Conservation (phyloP, 64 coral and sea anemone genomes). For the Platygyra sinensis region DNA sequence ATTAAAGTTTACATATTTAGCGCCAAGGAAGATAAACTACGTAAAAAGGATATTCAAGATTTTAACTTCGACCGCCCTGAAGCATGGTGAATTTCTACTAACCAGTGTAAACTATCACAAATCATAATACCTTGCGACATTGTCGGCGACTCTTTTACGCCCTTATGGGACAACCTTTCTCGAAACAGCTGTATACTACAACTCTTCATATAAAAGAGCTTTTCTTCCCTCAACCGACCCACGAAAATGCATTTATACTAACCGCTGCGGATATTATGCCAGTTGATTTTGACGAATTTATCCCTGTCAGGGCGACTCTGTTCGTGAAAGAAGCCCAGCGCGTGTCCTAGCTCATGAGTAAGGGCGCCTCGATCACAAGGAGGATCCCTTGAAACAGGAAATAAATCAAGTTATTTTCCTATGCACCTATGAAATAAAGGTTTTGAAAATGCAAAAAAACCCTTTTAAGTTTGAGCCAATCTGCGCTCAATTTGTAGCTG, state of each 20-base stretch:
- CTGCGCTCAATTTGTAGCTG: too few species aligned
- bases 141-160: too few species aligned
- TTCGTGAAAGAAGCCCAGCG: slow-evolving; percentile 4
- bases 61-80: too few species aligned
- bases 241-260: neutral
- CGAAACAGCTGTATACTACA: too few species aligned
- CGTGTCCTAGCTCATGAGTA: slow-evolving; percentile 16
- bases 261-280: neutral
- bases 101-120: too few species aligned
- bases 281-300: neutral
- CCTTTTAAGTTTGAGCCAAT: too few species aligned
- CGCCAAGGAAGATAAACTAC: too few species aligned
- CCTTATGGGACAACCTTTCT: too few species aligned
- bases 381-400: slow-evolving; percentile 8
- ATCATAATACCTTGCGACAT: too few species aligned
- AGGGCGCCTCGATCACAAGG: slow-evolving; percentile 21
- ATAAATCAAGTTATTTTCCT: neutral
- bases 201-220: neutral
- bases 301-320: slow-evolving; percentile 34
- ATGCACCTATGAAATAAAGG: neutral
- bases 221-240: neutral
- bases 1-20: too few species aligned
- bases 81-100: too few species aligned
- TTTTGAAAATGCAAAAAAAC: neutral
- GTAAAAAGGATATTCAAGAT: too few species aligned